Evolutionary conservation across 1,140 invertebrate genomes (phyloP), one percentile per base, ranked within the genome.

Genomic region (Conus ventricosus): DNA sequence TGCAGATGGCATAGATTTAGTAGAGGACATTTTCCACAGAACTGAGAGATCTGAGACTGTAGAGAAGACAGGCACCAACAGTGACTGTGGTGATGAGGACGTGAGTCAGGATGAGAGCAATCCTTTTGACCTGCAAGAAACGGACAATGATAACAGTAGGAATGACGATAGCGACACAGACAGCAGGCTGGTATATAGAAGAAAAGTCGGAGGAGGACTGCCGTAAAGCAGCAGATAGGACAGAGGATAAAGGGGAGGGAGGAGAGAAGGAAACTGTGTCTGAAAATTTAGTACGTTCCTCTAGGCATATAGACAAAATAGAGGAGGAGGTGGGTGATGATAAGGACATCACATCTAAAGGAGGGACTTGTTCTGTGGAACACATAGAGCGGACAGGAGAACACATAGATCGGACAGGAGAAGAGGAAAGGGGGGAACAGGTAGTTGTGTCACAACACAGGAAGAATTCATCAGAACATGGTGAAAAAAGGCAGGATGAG

Each of bases 161-260:
- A 75, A 85, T 20, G 71, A 71, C 54, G 57, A 67, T 20, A 51
- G 71, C n/a, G 84, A 71, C 11, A 10, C 17, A 20, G 63, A 75
- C 5, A 67, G n/a, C 55, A 85, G 57, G 17, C 84, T 63, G 55
- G 83, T 51, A n/a, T n/a, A 67, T 60, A 39, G n/a, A 85, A 53
- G 84, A 85, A 75, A 60, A 75, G 27, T 10, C 5, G 23, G 55
- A 10, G 13, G 25, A 39, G 10, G 85, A 87, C 17, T 6, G 25
- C 17, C 51, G 11, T 6, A 15, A 51, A 75, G 67, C 17, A 15
- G 0, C 57, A 0, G 57, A 60, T 60, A 60, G 57, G 57, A 15
- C 57, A 60, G 84, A 78, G 1, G 39, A 13, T 20, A 57, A 51
- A 25, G 54, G 17, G 54, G 54, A 53, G 17, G 15, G 25, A 23